Evolutionary conservation across 1,140 invertebrate species (phyloP).

Genomic region (Drosophila prosaltans): DNA sequence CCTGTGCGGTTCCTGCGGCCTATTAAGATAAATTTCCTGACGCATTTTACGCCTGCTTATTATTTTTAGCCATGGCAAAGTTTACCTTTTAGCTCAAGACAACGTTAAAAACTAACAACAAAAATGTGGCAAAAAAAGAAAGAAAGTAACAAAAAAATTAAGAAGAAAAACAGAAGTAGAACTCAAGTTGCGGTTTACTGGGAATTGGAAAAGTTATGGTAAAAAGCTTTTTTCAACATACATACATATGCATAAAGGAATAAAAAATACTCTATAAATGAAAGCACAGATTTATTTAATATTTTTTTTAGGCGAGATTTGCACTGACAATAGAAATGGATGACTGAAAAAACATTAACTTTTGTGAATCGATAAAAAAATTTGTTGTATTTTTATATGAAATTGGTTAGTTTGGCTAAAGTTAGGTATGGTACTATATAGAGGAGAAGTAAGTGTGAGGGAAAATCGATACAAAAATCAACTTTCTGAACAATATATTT

Average conservation of each 20-base stretch:
- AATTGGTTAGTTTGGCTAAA: too few species aligned
- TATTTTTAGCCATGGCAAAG: conserved; percentile 35
- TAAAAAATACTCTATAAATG: conserved; percentile 10
- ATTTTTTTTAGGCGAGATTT: too few species aligned
- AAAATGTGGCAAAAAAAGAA: not conserved
- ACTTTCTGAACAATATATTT: too few species aligned
- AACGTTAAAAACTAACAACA: conserved; percentile 9
- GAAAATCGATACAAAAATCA: too few species aligned
- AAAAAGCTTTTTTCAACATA: not conserved
- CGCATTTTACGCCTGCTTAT: conserved; percentile 38
- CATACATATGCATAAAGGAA: not conserved
- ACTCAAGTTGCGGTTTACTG: conserved; percentile 16
- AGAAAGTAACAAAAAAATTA: not conserved
- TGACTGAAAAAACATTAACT: too few species aligned
- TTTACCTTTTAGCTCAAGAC: conserved; percentile 32
- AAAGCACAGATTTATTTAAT: not conserved
- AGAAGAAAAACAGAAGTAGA: not conserved
- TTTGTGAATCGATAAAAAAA: too few species aligned
- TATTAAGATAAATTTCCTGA: conserved; percentile 38
- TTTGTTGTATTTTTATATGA: too few species aligned
- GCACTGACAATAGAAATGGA: too few species aligned
- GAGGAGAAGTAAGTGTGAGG: too few species aligned
- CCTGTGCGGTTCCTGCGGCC: conserved; percentile 11
- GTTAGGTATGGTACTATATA: too few species aligned
- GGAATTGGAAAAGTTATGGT: conserved; percentile 6